phyloP scores from a whole-genome alignment of 2,888 invertebrate genomes.

The Marronus borbonicus region DNA sequence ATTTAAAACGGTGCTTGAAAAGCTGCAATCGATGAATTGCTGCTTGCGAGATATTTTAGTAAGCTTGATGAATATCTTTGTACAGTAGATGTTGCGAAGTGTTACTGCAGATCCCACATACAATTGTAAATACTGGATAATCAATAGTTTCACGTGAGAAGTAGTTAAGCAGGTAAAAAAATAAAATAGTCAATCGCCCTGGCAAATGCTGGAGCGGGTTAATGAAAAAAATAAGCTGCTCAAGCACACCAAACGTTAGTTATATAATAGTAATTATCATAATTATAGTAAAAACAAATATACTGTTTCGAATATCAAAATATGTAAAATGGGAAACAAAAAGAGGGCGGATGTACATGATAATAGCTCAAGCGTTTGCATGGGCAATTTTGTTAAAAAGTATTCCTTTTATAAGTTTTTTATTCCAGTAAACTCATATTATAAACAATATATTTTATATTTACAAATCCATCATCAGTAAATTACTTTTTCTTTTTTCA shows the following conservation, averaged over 20 bases:
- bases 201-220: conserved; percentile 77
- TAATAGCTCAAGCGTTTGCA: conserved; percentile 61
- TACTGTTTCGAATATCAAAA: conserved; percentile 18
- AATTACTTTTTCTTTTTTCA: conserved; percentile 40
- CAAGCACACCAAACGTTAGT: conserved; percentile 53
- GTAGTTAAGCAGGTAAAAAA: conserved; percentile 62
- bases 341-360: not conserved
- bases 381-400: conserved; percentile 56
- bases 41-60: conserved; percentile 16
- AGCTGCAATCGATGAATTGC: not conserved
- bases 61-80: conserved; percentile 17
- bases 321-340: not conserved
- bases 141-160: conserved; percentile 34
- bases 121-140: conserved; percentile 39
- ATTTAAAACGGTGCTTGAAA: not conserved
- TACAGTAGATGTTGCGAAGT: conserved; percentile 26
- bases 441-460: conserved; percentile 51
- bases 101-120: not conserved
- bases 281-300: conserved; percentile 16
- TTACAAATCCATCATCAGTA: conserved; percentile 51
- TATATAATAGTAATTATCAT: conserved; percentile 27
- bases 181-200: conserved; percentile 75
- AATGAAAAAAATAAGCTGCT: conserved; percentile 54
- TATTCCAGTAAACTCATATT: conserved; percentile 54
- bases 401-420: conserved; percentile 51